Base-by-base conservation (phyloP, 2,888 invertebrate species). In the Metacarcinus magister region DNA sequence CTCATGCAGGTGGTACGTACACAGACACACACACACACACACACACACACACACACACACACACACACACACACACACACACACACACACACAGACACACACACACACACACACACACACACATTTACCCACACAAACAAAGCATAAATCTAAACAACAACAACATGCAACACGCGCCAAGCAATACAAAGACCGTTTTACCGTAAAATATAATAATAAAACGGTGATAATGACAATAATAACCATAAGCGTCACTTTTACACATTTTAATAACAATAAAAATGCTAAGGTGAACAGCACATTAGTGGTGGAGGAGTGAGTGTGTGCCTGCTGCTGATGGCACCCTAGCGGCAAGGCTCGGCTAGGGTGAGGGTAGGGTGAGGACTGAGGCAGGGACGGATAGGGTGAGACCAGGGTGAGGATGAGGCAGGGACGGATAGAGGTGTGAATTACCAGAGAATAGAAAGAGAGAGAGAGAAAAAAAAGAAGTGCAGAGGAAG, bases 201-300 rank as follows among this genome's bases (percentile, higher is more conserved):
- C 94, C 82, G 82, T 44, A 43, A 94, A 75, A 82, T 75, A 94
- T 94, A 94, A 94, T 89, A 94, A 94, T 82, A 75, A 89, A 89
- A 82, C 54, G 82, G 87, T 94, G 89, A 48, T 94, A 94, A 94
- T 94, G 94, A 48, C 94, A 87, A 94, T 94, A 94, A 94, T 94
- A 94, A 94, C 94, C 43, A 94, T 94, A 48, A 48, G 67, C 89
- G 44, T 94, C 87, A 94, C 28, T 94, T 94, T 48, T 94, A 87
- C 94, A 46, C 94, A 94, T 89, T 94, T 94, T 94, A 94, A 94
- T 94, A 94, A 94, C 89, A 94, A 94, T 94, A 89, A 94, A 94
- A 94, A 89, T 94, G 94, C 87, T 87, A 89, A 94, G 54, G 16
- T 87, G 87, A 94, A 87, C 94, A 44, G 87, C 89, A 54, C 87